Conservation (phyloP, 2,888 invertebrate species). For the Gastracanthus pulcherrimus region DNA sequence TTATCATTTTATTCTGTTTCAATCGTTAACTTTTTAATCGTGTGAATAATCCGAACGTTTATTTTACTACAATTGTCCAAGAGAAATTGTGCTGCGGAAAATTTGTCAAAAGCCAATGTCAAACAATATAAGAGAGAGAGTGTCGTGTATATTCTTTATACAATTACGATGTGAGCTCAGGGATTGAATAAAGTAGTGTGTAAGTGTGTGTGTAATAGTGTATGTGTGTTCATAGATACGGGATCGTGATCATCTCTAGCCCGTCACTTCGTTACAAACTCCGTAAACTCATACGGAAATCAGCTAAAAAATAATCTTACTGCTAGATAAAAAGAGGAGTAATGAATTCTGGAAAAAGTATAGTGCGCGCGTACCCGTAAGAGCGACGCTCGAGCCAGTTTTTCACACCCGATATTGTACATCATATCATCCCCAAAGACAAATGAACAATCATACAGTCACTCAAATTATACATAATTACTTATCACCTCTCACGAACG, state of each 20-base stretch:
- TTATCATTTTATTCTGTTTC: slow-evolving; percentile 10
- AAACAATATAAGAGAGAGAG: slow-evolving; percentile 54
- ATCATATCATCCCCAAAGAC: background rate
- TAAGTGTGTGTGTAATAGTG: slow-evolving; percentile 38
- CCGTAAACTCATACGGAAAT: background rate
- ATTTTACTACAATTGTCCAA: slow-evolving; percentile 34
- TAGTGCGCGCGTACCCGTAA: no score
- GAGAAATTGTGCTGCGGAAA: slow-evolving; percentile 53
- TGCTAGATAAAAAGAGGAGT: background rate
- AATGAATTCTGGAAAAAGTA: background rate
- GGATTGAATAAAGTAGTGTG: slow-evolving; percentile 38
- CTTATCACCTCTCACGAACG: background rate
- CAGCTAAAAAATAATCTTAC: background rate
- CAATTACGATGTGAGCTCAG: slow-evolving; percentile 39
- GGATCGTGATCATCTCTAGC: background rate
- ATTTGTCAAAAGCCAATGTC: slow-evolving; percentile 53
- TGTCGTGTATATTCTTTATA: slow-evolving; percentile 15
- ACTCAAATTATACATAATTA: slow-evolving; percentile 44
- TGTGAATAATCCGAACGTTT: slow-evolving; percentile 33
- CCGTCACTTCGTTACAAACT: background rate
- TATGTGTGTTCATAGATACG: slow-evolving; percentile 10
- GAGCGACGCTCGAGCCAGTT: background rate
- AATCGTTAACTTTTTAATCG: background rate
- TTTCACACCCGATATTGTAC: slow-evolving; percentile 5
- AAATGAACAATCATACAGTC: slow-evolving; percentile 44